Evolutionary conservation across 2,113 vertebrate species (phyloP), one percentile per base, ranked within the genome.

Genomic region (Chlamydotis undulata): DNA sequence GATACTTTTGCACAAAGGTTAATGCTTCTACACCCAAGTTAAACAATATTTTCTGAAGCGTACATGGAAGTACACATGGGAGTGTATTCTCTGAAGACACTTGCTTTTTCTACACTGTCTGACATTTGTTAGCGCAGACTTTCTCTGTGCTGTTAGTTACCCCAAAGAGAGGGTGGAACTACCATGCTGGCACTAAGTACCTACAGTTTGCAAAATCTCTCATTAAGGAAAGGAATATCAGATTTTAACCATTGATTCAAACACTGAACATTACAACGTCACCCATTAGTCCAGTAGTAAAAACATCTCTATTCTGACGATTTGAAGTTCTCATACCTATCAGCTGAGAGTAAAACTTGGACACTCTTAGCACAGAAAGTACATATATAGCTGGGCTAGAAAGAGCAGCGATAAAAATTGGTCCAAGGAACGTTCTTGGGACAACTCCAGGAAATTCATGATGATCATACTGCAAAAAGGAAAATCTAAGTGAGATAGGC

Each of bases 391-490:
- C 85, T 4, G 99, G 99, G 64, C 98, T 98, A 94, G 98, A 98
- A 74, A 99, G 93, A 1, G 69, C 71, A 7, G 98, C 98, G 22
- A 99, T 90, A 76, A 99, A 95, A 76, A 99, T 78, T 0, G 99
- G 99, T 39, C 99, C 99, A 2, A 99, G 97, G 91, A 99, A 99
- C 0, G 99, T 99, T 90, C 99, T 98, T 41, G 99, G 99, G 28
- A 99, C 99, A 47, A 99, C 99, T 19, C 99, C 99, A 2, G 99
- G 99, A 90, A 99, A 99, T 90, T 99, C 98, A 52, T 98, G 98
- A 81, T 99, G 99, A 93, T 99, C 99, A 43, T 99, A 99, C 99
- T 99, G 97, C 37, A 96, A 97, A 94, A 95, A 82, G 12, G 22
- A 78, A 87, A 92, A 70, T 52, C 13, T 23, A 8, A 10, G 29